Base-by-base conservation (phyloP, 1,140 invertebrate genomes). In the Caenorhabditis remanei region DNA sequence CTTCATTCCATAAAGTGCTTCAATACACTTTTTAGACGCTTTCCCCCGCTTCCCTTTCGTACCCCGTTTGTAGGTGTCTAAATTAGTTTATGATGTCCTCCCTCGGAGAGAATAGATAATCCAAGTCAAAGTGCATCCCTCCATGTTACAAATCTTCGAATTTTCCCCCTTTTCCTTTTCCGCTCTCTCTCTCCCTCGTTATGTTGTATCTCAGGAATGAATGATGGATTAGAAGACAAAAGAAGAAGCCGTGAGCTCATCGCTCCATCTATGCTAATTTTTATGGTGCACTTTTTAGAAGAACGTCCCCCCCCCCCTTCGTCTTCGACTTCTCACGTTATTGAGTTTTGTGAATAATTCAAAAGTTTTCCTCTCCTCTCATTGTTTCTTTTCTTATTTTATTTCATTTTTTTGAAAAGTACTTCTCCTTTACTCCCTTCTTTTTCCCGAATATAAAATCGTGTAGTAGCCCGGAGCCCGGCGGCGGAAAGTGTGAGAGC, bases 1-100 rank as follows among this genome's bases (percentile, higher is more conserved):
- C 83, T 46, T 61, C 55, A 84, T 84, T 65, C 58, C 58, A 63
- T 58, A 84, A 84, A 84, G 83, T 84, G 83, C 58, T 84, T 84
- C 53, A 61, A 32, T 48, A 24, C 83, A 84, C 43, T 56, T 13
- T 84, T 84, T 56, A 14, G 13, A 32, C 24, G 21, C 71, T 13
- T 41, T n/a, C n/a, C n/a, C n/a, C 40, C 71, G 11, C 2, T 79
- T 40, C 50, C 71, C 50, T 48, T 46, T 50, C 46, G 24, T 19
- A 53, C n/a, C 46, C 71, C 71, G 71, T 79, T 50, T 79, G 46
- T 79, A 79, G 71, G 71, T 79, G 71, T 79, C 71, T 53, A 79
- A 79, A 79, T 79, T 79, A 48, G 71, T 79, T 79, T 79, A 79
- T 79, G 46, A 79, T 50, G 71, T 71, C 8, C 11, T 71, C 41